These are phyloP conservation scores for Steatocranus sp. DNA, from an alignment of 2,797 vertebrate genomes.

Conservation along the genomic window DNA sequence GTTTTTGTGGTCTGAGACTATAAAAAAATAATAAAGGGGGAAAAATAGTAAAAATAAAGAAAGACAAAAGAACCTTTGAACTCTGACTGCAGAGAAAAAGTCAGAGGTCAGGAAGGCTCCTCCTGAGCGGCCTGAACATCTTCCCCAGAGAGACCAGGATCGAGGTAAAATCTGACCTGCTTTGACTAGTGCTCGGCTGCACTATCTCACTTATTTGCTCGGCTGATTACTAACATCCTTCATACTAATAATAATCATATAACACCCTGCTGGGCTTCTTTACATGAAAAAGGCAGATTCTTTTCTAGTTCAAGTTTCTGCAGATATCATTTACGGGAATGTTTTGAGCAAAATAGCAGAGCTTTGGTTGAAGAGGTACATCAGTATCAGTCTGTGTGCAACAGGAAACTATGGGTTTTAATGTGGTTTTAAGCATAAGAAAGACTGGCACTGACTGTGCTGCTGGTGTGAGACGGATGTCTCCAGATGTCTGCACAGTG, in stretches of 20 bases:
- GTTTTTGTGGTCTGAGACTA: not conserved
- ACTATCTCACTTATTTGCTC: not conserved
- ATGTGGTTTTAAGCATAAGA: not conserved
- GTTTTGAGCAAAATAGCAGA: not conserved
- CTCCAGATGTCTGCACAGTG: not conserved
- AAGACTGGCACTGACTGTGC: not conserved
- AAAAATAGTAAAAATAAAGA: not conserved
- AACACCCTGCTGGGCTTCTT: not conserved
- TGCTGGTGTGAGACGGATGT: not conserved
- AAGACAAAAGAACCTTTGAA: conserved; percentile 28
- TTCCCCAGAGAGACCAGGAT: conserved; percentile 89
- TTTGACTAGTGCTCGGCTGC: not conserved
- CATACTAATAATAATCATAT: not conserved
- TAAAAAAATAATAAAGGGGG: not conserved
- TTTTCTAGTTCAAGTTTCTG: not conserved
- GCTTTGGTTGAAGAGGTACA: not conserved
- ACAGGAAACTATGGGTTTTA: conserved; percentile 2
- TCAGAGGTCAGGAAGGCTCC: conserved; percentile 89
- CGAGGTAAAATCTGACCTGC: conserved; percentile 78
- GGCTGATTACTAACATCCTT: not conserved
- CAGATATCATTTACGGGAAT: not conserved
- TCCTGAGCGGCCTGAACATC: conserved; percentile 92
- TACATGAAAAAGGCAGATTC: not conserved
- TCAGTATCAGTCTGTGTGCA: not conserved
- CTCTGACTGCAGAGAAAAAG: conserved; percentile 83